These are phyloP conservation scores for Germaria angustata DNA, from an alignment of 2,888 invertebrate genomes.

Conservation along the genomic window DNA sequence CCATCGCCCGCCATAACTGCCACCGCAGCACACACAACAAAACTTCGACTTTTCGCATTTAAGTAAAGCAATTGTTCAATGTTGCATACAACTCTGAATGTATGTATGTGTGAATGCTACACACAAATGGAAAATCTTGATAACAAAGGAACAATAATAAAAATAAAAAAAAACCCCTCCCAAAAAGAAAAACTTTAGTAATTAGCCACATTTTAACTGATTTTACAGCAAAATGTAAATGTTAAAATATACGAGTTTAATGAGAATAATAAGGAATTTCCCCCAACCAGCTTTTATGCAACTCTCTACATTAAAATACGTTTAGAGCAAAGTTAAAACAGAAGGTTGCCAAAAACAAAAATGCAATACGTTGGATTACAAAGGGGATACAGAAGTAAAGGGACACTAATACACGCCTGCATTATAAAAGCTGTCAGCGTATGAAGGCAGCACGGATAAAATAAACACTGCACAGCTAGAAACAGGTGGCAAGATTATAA, in stretches of 20 bases:
- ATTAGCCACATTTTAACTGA: constrained; percentile 77
- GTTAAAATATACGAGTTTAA: constrained; percentile 22
- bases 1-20: not conserved
- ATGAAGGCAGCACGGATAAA: not conserved
- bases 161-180: too few relatives aligned
- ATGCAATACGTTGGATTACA: not conserved
- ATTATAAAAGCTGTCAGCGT: constrained; percentile 40
- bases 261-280: constrained; percentile 13
- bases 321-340: constrained; percentile 28
- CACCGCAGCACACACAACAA: not conserved
- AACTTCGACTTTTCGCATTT: constrained; percentile 34
- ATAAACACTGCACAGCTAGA: constrained; percentile 11
- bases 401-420: constrained; percentile 19
- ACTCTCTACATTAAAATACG: constrained; percentile 30
- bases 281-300: not conserved
- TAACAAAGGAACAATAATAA: constrained; percentile 51
- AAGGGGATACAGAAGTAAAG: not conserved
- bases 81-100: constrained; percentile 20
- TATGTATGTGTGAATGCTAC: not conserved
- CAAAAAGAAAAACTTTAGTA: constrained; percentile 76
- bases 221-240: constrained; percentile 71
- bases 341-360: constrained; percentile 37
- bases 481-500: constrained; percentile 60
- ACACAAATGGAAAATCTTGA: constrained; percentile 55
- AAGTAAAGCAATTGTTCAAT: constrained; percentile 4